Evolutionary conservation across 1,140 invertebrate species (phyloP).

Genomic region (Cheumatopsyche charites): DNA sequence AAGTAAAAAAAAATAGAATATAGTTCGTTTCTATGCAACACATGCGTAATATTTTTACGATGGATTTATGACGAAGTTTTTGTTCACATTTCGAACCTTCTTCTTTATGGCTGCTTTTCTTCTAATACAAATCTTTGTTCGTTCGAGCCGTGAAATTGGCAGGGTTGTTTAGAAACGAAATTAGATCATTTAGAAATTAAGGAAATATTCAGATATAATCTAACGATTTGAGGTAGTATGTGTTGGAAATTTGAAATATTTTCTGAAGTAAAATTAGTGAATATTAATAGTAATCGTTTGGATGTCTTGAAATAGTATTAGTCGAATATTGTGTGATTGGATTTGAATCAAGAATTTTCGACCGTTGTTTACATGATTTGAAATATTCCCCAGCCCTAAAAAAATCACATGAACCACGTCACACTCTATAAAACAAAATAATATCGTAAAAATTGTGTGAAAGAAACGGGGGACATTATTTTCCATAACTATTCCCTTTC

Average conservation of each 20-base stretch:
- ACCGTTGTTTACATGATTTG: no score
- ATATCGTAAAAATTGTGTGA: slow-evolving; percentile 42
- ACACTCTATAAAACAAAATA: slow-evolving; percentile 45
- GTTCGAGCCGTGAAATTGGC: slow-evolving; percentile 45
- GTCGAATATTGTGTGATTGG: no score
- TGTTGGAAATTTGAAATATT: no score
- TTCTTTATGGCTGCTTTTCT: slow-evolving; percentile 43
- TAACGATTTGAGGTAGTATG: no score
- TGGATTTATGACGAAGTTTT: slow-evolving; percentile 43
- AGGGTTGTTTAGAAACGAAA: no score
- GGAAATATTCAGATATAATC: no score
- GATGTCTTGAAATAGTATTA: no score
- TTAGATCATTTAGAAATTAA: no score
- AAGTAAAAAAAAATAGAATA: slow-evolving; percentile 34
- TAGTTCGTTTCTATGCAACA: slow-evolving; percentile 41
- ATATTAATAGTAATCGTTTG: no score
- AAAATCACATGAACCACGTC: slow-evolving; percentile 38
- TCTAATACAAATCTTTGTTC: slow-evolving; percentile 46
- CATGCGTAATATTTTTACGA: slow-evolving; percentile 42
- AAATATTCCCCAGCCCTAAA: no score
- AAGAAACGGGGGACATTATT: slow-evolving; percentile 44
- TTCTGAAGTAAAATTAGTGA: no score
- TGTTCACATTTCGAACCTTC: slow-evolving; percentile 4
- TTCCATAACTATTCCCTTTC: slow-evolving; percentile 45
- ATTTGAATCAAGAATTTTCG: no score